Evolutionary conservation across 2,888 invertebrate genomes (phyloP).

Genomic region (Acrobeloides nanus): DNA sequence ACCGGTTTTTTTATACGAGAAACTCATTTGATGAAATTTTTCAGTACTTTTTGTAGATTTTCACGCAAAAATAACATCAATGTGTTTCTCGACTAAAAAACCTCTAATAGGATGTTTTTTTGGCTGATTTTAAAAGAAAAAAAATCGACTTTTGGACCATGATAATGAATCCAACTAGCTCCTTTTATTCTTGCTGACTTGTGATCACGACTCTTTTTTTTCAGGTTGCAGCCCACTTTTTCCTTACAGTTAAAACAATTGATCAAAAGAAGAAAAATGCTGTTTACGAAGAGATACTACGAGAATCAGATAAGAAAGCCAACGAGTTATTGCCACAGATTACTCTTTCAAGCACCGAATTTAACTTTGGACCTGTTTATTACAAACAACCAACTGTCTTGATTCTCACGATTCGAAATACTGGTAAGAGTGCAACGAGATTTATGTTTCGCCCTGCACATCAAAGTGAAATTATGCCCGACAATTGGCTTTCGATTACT

Average conservation of each 20-base stretch:
- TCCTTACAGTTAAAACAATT: slow-evolving; percentile 69
- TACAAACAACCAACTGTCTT: slow-evolving; percentile 75
- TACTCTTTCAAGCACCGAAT: slow-evolving; percentile 54
- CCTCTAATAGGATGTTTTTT: too few relatives aligned
- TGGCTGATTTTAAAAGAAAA: too few relatives aligned
- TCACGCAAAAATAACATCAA: too few relatives aligned
- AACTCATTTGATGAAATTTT: too few relatives aligned
- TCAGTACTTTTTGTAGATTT: too few relatives aligned
- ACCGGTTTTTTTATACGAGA: too few relatives aligned
- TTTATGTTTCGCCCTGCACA: slow-evolving; percentile 22
- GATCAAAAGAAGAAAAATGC: slow-evolving; percentile 76
- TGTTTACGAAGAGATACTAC: slow-evolving; percentile 89
- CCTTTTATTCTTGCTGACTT: too few relatives aligned
- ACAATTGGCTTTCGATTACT: slow-evolving; percentile 42
- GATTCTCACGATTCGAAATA: slow-evolving; percentile 69
- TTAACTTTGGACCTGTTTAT: slow-evolving; percentile 70
- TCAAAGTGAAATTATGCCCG: slow-evolving; percentile 14
- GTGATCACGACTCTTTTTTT: too few relatives aligned
- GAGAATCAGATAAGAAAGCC: slow-evolving; percentile 86
- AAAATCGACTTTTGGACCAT: too few relatives aligned
- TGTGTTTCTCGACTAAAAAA: too few relatives aligned
- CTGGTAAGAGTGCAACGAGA: slow-evolving; percentile 30
- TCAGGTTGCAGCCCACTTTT: slow-evolving; percentile 77
- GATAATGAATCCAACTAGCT: too few relatives aligned
- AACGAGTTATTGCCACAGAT: slow-evolving; percentile 95